These are phyloP conservation scores for Orthosia gothica DNA, from an alignment of 2,888 invertebrate species.

Conservation along the genomic window DNA sequence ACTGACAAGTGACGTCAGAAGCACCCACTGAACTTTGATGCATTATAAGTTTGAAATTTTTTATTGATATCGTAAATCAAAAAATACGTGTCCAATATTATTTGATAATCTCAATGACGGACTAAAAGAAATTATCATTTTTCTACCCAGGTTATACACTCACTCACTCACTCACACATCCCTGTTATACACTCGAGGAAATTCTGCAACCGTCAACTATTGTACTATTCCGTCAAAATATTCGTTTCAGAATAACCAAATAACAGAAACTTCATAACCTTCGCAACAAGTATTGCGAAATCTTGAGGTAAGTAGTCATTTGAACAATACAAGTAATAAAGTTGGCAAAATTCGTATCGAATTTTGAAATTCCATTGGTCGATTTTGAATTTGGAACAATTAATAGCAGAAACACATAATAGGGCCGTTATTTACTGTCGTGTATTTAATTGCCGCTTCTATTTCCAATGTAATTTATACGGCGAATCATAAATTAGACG, in stretches of 20 bases:
- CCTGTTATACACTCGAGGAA: conserved; percentile 23
- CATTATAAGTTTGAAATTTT: too few relatives aligned
- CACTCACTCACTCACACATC: too few relatives aligned
- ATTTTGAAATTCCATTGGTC: conserved; percentile 65
- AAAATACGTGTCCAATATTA: too few relatives aligned
- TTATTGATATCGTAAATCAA: too few relatives aligned
- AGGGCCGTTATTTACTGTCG: conserved; percentile 76
- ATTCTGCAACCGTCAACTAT: conserved; percentile 39
- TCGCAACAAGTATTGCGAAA: conserved; percentile 59
- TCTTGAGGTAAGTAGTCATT: conserved; percentile 61
- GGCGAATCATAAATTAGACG: conserved; percentile 78
- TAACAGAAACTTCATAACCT: conserved; percentile 57
- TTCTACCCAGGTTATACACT: too few relatives aligned
- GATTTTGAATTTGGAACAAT: conserved; percentile 75
- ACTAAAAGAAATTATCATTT: too few relatives aligned
- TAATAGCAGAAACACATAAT: conserved; percentile 74
- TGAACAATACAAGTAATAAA: conserved; percentile 65
- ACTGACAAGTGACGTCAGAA: too few relatives aligned
- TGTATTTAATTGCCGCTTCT: conserved; percentile 79
- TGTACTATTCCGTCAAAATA: conserved; percentile 36
- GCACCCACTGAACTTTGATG: too few relatives aligned
- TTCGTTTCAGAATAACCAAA: conserved; percentile 38
- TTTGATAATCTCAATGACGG: too few relatives aligned
- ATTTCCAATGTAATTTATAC: conserved; percentile 82
- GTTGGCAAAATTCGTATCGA: conserved; percentile 62